Evolutionary conservation across 2,888 invertebrate genomes (phyloP).

Genomic region (Protodeltote pygarga): DNA sequence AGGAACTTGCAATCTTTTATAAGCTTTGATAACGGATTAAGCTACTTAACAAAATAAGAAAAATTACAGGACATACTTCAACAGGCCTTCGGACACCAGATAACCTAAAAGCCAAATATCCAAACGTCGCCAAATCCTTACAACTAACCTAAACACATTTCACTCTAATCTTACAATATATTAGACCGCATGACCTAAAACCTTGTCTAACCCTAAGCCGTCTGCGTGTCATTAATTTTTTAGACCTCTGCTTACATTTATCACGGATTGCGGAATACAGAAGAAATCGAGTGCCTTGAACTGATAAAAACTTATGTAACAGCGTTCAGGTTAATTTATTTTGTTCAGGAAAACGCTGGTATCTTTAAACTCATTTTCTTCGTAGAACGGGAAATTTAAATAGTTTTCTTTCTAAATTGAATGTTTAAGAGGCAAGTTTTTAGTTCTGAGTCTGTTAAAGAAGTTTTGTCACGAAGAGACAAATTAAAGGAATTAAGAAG

Average conservation of each 20-base stretch:
- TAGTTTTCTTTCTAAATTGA: not conserved
- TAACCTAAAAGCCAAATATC: slow-evolving; percentile 4
- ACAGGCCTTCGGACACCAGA: too few species aligned
- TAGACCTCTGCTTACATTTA: slow-evolving; percentile 5
- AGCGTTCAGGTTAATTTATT: not conserved
- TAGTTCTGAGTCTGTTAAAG: too few species aligned
- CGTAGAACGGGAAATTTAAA: not conserved
- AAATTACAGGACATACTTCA: too few species aligned
- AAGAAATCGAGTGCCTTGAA: not conserved
- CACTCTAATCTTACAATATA: slow-evolving; percentile 14
- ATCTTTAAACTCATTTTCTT: not conserved
- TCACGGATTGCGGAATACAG: not conserved
- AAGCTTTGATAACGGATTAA: too few species aligned
- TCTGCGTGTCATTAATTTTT: slow-evolving; percentile 18
- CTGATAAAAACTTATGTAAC: not conserved
- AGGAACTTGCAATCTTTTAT: too few species aligned
- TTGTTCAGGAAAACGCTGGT: not conserved
- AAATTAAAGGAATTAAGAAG: too few species aligned
- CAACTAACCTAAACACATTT: slow-evolving; percentile 21
- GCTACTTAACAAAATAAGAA: too few species aligned
- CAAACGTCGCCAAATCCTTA: slow-evolving; percentile 3
- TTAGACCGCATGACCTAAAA: slow-evolving; percentile 15
- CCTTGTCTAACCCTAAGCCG: slow-evolving; percentile 1
- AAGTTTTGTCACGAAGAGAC: too few species aligned
- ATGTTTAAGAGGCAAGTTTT: too few species aligned